Base-by-base conservation (phyloP, 2,113 vertebrate species). In the Cyanoderma ruficeps region DNA sequence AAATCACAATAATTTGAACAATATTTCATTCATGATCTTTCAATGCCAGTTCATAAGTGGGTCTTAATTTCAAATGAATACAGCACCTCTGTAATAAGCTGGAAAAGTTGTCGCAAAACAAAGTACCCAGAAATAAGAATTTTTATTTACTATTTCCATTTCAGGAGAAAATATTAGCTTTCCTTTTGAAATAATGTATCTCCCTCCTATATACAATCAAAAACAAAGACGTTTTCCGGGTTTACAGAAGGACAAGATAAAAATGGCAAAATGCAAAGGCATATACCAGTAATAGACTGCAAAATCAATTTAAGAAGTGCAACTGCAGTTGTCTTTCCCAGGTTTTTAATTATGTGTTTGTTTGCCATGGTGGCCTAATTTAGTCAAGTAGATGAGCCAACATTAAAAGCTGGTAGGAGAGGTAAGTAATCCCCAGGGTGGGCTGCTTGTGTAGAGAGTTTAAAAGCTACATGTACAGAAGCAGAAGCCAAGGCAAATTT, bases 331-430 rank as follows among this genome's bases (percentile, higher is more conserved):
- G 98, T 98, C 97, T 98, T 98, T 97, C 95, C 94, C 92, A 92
- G 96, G 96, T 97, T 98, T 98, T 98, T 98, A 98, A 98, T 98
- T 98, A 98, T 98, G 98, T 98, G 98, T 98, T 98, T 98, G 98
- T 98, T 98, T 98, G 98, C 98, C 97, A 98, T 91, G 97, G 97
- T 96, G 97, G 98, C 98, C 98, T 98, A 98, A 98, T 98, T 98
- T 98, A 98, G 98, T 98, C 97, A 98, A 97, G 98, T 96, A 98
- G 98, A 98, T 97, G 98, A 98, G 97, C 97, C 97, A 95, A 98
- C 98, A 98, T 98, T 98, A 98, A 98, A 98, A 98, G 98, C 98
- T 97, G 97, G 98, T 97, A 97, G 98, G 98, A 98, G 97, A 98
- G 97, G 98, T 98, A 98, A 98, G 98, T 98, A 98, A 98, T 98